phyloP scores from a whole-genome alignment of 2,797 vertebrate species.

The Acestrorhynchus altus region DNA sequence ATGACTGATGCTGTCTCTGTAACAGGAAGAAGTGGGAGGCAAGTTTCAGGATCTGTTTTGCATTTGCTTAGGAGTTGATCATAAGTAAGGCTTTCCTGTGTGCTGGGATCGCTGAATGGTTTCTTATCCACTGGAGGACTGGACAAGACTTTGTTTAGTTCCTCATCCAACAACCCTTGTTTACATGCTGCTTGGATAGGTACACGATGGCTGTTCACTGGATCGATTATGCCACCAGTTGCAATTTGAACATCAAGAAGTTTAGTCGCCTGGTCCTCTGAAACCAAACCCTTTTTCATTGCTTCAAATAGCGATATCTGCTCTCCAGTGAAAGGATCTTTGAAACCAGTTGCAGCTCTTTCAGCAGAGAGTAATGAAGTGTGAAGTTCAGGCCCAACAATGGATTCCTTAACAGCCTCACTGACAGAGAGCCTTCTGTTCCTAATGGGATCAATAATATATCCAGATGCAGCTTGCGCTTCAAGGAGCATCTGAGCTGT shows the following conservation, averaged over 20 bases:
- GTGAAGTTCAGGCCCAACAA: conserved; percentile 84
- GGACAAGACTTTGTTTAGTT: conserved; percentile 78
- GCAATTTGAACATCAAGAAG: conserved; percentile 83
- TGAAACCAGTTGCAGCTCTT: conserved; percentile 82
- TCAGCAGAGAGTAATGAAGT: conserved; percentile 82
- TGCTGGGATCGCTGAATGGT: conserved; percentile 81
- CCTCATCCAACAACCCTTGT: conserved; percentile 81
- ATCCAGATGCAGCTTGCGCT: conserved; percentile 86
- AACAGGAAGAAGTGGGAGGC: conserved; percentile 80
- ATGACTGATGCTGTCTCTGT: conserved; percentile 80
- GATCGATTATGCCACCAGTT: conserved; percentile 84
- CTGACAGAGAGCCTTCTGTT: conserved; percentile 82
- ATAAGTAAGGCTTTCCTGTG: conserved; percentile 79
- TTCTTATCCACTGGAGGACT: conserved; percentile 77
- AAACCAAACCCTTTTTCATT: conserved; percentile 83
- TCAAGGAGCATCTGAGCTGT: conserved; percentile 82
- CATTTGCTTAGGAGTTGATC: conserved; percentile 78
- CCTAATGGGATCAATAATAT: conserved; percentile 77
- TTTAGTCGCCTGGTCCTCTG: conserved; percentile 78
- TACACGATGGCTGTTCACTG: conserved; percentile 80
- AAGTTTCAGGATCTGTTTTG: conserved; percentile 77
- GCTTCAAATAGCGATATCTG: conserved; percentile 82
- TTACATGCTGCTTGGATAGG: conserved; percentile 80
- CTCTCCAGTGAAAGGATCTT: conserved; percentile 81
- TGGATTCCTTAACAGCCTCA: conserved; percentile 78